Evolutionary conservation across 2,113 vertebrate genomes (phyloP), one percentile per base, ranked within the genome.

Genomic region (Platichthys flesus): DNA sequence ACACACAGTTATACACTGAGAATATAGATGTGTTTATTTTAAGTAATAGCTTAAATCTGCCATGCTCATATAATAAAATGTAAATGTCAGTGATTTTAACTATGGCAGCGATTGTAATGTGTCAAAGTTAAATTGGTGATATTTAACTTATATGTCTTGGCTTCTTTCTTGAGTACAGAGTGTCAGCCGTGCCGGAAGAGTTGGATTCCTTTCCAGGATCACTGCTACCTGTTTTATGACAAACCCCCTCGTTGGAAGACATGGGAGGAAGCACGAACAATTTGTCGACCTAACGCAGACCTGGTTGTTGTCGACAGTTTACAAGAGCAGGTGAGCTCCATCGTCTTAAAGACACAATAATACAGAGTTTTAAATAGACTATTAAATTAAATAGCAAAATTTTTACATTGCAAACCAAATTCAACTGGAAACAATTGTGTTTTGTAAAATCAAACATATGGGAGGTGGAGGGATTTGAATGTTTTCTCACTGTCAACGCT

Each of bases 161-260:
- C 31, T 35, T 18, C 2, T 67, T 15, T 49, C 55, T 2, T 55
- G 28, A 42, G 15, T 9, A 6, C 52, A 88, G 85, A 42, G 47
- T 90, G 89, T 71, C 55, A 63, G 31, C 81, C 83, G 0, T 90
- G 89, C 40, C 21, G 0, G 8, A 23, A 2, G 0, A 20, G 2
- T 16, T 90, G 89, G 89, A 45, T 76, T 31, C 23, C 0, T 16
- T 87, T 84, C 52, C 28, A 84, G 62, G 16, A 59, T 3, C 84
- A 85, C 37, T 90, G 87, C 60, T 89, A 89, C 61, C 16, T 81
- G 26, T 81, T 90, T 68, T 67, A 47, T 16, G 0, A 45, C 5
- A 0, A 0, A 47, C 0, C 31, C 2, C 1, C 1, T 28, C 3
- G 3, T 28, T 89, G 81, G 89, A 69, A 4, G 26, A 60, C 20